Evolutionary conservation across 2,113 vertebrate genomes (phyloP), one percentile per base, ranked within the genome.

Genomic region (Balaeniceps rex): DNA sequence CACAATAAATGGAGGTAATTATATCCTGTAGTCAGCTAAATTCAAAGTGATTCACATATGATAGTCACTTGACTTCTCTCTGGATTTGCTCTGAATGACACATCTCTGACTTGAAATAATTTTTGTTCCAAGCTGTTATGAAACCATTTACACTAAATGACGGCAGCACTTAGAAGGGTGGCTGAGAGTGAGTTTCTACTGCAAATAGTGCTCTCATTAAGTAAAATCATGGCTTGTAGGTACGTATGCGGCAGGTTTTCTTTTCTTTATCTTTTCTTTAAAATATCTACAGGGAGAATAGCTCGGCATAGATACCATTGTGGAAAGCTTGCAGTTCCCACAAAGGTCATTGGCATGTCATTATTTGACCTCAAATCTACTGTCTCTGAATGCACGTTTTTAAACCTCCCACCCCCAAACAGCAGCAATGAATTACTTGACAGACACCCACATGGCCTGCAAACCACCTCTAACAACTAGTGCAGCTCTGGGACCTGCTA

Each of bases 121-220:
- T 97, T 95, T 92, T 96, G 55, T 94, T 93, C 71, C 70, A 55
- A 87, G 61, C 58, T 97, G 94, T 95, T 97, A 94, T 33, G 46
- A 91, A 96, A 96, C 88, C 92, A 93, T 95, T 97, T 98, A 86
- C 72, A 58, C 54, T 94, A 96, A 97, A 75, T 79, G 83, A 96
- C 6, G 77, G 74, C 69, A 86, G 46, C 42, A 77, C 87, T 97
- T 95, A 95, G 84, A 92, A 94, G 46, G n/a, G 77, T 61, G 74
- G 58, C 90, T 90, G 65, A 93, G 40, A 86, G 49, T 63, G 44
- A 61, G 19, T 49, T 65, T 81, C 63, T 77, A 31, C 17, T 40
- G 49, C 66, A 91, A 66, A 82, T 15, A 44, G 33, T 36, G 42
- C 38, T 87, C 18, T 40, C n/a, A 61, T 87, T 90, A 92, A 92